phyloP scores from a whole-genome alignment of 2,888 invertebrate species.

The Trachelus stipa region DNA sequence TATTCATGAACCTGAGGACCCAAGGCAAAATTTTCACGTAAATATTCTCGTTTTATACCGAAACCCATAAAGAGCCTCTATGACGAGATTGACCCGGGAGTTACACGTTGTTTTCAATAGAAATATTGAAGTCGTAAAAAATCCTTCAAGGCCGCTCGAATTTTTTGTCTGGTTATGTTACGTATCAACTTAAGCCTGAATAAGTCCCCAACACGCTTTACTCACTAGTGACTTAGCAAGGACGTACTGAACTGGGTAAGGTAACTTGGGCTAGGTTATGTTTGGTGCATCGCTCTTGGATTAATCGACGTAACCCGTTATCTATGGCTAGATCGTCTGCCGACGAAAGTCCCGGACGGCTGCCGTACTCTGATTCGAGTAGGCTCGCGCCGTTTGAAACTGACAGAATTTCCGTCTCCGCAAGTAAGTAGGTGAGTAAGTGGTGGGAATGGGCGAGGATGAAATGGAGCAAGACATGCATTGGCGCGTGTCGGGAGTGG shows the following conservation, averaged over 20 bases:
- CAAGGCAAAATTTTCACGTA: conserved; percentile 60
- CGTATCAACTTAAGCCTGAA: not conserved
- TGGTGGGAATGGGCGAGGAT: conserved; percentile 59
- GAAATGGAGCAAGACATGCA: conserved; percentile 66
- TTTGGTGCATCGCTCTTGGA: too few species aligned
- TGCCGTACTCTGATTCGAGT: not conserved
- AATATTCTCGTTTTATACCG: conserved; percentile 59
- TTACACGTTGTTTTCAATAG: not conserved
- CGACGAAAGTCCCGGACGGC: too few species aligned
- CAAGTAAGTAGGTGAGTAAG: conserved; percentile 63
- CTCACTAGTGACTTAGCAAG: not conserved
- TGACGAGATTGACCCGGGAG: not conserved
- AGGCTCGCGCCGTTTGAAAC: conserved; percentile 13
- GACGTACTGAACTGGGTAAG: not conserved
- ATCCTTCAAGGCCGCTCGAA: not conserved
- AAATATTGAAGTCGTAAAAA: not conserved
- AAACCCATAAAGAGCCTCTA: not conserved
- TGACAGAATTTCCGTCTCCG: conserved; percentile 60
- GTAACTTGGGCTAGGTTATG: not conserved
- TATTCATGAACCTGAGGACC: conserved; percentile 61
- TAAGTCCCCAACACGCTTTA: not conserved
- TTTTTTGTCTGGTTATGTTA: not conserved
- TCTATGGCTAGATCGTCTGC: not conserved
- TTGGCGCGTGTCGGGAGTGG: conserved; percentile 65
- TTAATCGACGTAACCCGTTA: not conserved